Evolutionary conservation across 2,888 invertebrate species (phyloP).

Genomic region (Trichogramma evanescens): DNA sequence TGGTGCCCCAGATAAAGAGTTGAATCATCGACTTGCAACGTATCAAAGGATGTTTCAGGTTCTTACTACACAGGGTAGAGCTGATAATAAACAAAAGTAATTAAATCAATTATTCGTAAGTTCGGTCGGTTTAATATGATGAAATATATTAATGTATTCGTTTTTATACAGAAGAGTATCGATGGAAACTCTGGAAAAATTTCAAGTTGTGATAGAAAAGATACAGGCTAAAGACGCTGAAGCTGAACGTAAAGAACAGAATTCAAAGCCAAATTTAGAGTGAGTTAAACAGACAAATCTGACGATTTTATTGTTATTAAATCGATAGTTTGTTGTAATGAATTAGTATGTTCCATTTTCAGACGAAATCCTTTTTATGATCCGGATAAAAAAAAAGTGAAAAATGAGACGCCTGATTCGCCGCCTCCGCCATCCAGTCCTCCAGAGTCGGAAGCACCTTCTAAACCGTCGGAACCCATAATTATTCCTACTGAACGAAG

Average conservation of each 20-base stretch:
- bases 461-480: slow-evolving; percentile 32
- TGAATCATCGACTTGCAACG: neutral
- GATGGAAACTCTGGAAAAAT: slow-evolving; percentile 61
- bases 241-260: too few species aligned
- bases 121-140: too few species aligned
- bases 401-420: slow-evolving; percentile 47
- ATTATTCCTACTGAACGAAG: slow-evolving; percentile 42
- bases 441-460: neutral
- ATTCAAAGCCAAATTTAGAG: too few species aligned
- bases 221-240: slow-evolving; percentile 46
- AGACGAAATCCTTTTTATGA: neutral
- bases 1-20: neutral
- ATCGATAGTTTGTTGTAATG: neutral
- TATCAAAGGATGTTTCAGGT: neutral
- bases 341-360: neutral
- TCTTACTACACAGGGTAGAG: neutral
- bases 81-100: too few species aligned
- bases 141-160: neutral
- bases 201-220: slow-evolving; percentile 63
- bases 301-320: neutral
- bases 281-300: neutral
- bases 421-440: slow-evolving; percentile 48
- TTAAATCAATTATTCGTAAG: too few species aligned
- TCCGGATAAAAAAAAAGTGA: slow-evolving; percentile 3
- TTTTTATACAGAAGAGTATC: slow-evolving; percentile 54